These are phyloP conservation scores for Sinosuthora webbiana DNA, from an alignment of 2,113 vertebrate genomes.

Conservation along the genomic window DNA sequence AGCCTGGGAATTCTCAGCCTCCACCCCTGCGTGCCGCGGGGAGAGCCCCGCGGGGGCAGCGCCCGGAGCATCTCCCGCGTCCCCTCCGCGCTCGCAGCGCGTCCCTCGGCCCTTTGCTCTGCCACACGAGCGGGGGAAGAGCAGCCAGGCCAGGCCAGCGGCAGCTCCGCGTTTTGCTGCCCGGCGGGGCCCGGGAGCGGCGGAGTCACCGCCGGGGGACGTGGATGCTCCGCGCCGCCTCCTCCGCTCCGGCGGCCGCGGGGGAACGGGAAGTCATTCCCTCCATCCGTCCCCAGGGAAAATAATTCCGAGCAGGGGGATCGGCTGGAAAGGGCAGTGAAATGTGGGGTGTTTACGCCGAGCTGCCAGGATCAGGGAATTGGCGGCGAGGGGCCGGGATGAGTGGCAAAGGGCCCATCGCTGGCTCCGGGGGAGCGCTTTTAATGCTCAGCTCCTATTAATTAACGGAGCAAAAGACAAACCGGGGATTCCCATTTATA, in stretches of 20 bases:
- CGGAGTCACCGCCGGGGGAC: background rate
- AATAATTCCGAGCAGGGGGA: background rate
- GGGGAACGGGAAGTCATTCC: background rate
- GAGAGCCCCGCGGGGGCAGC: background rate
- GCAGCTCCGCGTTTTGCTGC: background rate
- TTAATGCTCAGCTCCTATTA: background rate
- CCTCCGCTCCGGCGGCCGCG: background rate
- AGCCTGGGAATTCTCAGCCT: accelerated
- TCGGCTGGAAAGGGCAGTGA: background rate
- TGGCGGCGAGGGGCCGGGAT: background rate
- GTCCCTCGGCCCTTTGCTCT: accelerated
- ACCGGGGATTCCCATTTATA: background rate
- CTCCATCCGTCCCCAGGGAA: accelerated
- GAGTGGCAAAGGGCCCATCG: background rate
- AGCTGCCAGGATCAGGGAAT: background rate
- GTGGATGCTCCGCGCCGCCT: background rate
- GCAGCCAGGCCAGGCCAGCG: background rate
- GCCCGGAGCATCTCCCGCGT: background rate
- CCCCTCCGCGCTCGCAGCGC: accelerated
- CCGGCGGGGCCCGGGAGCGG: background rate
- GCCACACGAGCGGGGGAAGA: accelerated
- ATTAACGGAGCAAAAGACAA: background rate
- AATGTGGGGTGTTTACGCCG: background rate
- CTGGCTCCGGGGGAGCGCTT: background rate
- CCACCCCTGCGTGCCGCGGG: accelerated